Evolutionary conservation across 2,797 vertebrate genomes (phyloP).

Genomic region (Nannoperca australis): DNA sequence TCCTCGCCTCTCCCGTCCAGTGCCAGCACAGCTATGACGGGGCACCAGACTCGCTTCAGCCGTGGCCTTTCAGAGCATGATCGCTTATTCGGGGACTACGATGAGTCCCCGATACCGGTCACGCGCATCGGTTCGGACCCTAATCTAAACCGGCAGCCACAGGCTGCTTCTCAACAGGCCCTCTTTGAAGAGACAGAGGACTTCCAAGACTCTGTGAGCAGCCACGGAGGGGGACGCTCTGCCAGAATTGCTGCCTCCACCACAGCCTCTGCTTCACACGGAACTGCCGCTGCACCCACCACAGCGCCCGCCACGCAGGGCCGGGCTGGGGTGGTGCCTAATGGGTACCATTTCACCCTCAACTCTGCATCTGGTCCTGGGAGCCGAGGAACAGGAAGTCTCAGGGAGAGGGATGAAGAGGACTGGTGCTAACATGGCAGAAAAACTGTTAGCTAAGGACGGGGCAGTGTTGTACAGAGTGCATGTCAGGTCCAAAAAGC

Average conservation of each 20-base stretch:
- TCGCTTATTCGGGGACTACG: constrained; percentile 78
- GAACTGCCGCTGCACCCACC: constrained; percentile 74
- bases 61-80: constrained; percentile 94
- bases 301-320: constrained; percentile 86
- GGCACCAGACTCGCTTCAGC: constrained; percentile 86
- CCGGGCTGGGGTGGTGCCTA: constrained; percentile 90
- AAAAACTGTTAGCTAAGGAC: constrained; percentile 23
- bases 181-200: constrained; percentile 89
- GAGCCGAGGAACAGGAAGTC: constrained; percentile 87
- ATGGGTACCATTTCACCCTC: constrained; percentile 95
- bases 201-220: constrained; percentile 93
- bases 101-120: constrained; percentile 83
- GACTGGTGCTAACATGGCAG: constrained; percentile 93
- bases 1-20: constrained; percentile 90
- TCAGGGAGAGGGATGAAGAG: constrained; percentile 91
- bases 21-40: constrained; percentile 65
- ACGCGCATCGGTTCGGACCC: constrained; percentile 93
- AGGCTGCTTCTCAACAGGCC: constrained; percentile 68
- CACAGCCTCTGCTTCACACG: constrained; percentile 74
- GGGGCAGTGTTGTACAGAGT: constrained; percentile 27
- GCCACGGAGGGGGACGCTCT: constrained; percentile 87
- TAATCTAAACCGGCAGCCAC: constrained; percentile 84
- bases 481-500: constrained; percentile 38
- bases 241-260: constrained; percentile 86
- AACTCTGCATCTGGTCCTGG: constrained; percentile 81